Evolutionary conservation across 2,888 invertebrate genomes (phyloP), one percentile per base, ranked within the genome.

Genomic region (Stenurella melanura): DNA sequence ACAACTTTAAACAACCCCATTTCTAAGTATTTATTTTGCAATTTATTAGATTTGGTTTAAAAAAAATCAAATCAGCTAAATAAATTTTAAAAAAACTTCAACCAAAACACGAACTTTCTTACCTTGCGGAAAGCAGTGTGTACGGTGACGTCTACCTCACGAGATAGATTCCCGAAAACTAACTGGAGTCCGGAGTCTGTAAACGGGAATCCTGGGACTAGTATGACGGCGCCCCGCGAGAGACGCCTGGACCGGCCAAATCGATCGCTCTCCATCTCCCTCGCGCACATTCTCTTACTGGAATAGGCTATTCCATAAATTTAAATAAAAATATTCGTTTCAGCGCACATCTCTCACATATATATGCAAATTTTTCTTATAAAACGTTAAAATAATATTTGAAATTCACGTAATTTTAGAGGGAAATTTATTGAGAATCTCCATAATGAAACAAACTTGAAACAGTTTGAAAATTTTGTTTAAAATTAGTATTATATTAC

Each of bases 181-280:
- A 83, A 86, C 78, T 60, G 69, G 78, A 77, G 67, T 80, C 75
- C 77, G 75, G 80, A 81, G 77, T 77, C 79, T 79, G 78, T 75
- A 78, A 75, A 80, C 78, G 80, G 76, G 80, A 79, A 82, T 84
- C 81, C 82, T 84, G 86, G 84, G 84, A 85, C 81, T 87, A 86
- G 86, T 86, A 86, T 85, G 85, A 86, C 87, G 86, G 86, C 87
- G 87, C 86, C 86, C 86, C 86, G 84, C 83, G 80, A 85, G 83
- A 87, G 87, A 86, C 88, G 87, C 88, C 88, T 88, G 88, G 88
- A 87, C 88, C 88, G 83, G 85, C 86, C 85, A 82, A 85, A 88
- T 87, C 87, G 87, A 88, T 88, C 87, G 85, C 79, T 78, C 80
- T 56, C 57, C 9, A 21, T 77, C 80, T 80, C 82, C 67, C 69